Conservation (phyloP, 2,888 invertebrate genomes). For the Scrobipalpa atriplicella region DNA sequence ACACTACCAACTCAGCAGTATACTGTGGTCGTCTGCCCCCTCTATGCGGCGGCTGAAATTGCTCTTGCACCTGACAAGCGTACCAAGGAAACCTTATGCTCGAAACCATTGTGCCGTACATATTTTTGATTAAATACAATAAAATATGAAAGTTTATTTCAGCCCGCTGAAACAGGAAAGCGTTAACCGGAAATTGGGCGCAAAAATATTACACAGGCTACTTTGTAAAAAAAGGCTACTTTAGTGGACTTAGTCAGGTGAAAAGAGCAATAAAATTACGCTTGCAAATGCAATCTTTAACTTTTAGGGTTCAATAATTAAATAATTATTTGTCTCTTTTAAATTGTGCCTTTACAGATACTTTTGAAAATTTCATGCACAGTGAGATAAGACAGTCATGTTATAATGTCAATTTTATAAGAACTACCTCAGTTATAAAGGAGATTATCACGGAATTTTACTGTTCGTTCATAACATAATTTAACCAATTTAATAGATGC, state of each 20-base stretch:
- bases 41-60: constrained; percentile 52
- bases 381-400: too few species aligned
- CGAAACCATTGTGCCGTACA: constrained; percentile 15
- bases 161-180: constrained; percentile 16
- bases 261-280: background rate
- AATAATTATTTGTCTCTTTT: too few species aligned
- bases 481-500: too few species aligned
- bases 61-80: constrained; percentile 68
- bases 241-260: background rate
- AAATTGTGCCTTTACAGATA: too few species aligned
- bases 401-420: too few species aligned
- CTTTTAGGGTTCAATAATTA: background rate
- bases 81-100: constrained; percentile 40
- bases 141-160: constrained; percentile 22
- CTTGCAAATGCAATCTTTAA: background rate
- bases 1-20: background rate
- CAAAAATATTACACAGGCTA: background rate
- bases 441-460: too few species aligned
- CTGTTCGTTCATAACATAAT: too few species aligned
- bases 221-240: background rate
- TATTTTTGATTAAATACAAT: constrained; percentile 23
- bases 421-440: too few species aligned
- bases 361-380: too few species aligned
- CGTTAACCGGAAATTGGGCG: constrained; percentile 17
- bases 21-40: constrained; percentile 33